A percentile compares a stretch with the other conserved stretches of the same genome.
These are phyloP conservation scores for Caranx melampygus DNA, from an alignment of 2,113 vertebrate species.

Conservation along the genomic window DNA sequence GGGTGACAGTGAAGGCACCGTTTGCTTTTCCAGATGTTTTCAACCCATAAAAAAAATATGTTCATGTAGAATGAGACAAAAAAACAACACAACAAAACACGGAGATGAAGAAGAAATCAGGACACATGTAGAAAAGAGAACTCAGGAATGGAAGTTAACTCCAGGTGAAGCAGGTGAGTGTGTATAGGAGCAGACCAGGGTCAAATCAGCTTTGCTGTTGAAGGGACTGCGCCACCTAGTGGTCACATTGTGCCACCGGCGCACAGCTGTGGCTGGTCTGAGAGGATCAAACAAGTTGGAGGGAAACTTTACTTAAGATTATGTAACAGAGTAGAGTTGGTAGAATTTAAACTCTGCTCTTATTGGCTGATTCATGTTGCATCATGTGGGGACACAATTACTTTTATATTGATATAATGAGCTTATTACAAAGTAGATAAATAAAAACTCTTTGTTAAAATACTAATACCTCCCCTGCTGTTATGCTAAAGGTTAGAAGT, in stretches of 20 bases:
- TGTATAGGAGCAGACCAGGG: conserved; percentile 29
- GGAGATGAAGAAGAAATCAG: not conserved
- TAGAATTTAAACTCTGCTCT: not conserved
- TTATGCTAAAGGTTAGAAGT: conserved; percentile 4
- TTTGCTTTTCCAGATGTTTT: not conserved
- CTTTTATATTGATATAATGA: not conserved
- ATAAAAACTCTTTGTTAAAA: not conserved
- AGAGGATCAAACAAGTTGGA: no score
- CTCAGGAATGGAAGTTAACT: not conserved
- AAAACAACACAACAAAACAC: not conserved
- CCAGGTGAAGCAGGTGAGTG: not conserved
- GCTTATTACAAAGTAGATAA: not conserved
- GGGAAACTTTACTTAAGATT: no score
- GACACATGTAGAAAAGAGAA: no score
- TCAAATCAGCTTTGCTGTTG: conserved; percentile 32
- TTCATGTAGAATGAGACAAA: not conserved
- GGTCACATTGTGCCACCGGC: not conserved
- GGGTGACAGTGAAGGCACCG: not conserved
- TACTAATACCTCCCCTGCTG: not conserved
- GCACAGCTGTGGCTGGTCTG: no score
- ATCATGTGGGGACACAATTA: not conserved
- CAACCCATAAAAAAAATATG: no score
- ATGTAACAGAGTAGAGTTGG: no score
- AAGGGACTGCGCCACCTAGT: conserved; percentile 11
- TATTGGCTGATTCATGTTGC: not conserved